phyloP scores from a whole-genome alignment of 2,797 vertebrate species.

The Chelmon rostratus region DNA sequence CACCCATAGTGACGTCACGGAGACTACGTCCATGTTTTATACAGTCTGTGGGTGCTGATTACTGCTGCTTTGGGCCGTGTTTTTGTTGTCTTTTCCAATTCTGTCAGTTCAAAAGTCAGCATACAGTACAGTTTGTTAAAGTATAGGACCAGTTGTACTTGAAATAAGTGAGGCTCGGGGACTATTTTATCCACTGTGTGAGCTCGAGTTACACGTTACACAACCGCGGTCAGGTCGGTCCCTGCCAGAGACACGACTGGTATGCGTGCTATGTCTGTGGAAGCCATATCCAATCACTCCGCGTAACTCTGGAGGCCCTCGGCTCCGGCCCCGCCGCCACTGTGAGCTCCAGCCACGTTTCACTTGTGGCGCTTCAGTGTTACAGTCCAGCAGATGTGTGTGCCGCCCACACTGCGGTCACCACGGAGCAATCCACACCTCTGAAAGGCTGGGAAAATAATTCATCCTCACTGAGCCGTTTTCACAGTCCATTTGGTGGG shows the following conservation, averaged over 20 bases:
- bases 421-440: not conserved
- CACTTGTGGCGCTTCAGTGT: slow-evolving; percentile 21
- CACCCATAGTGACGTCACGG: no score
- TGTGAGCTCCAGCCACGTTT: slow-evolving; percentile 27
- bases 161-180: slow-evolving; percentile 13
- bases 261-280: slow-evolving; percentile 70
- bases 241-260: slow-evolving; percentile 62
- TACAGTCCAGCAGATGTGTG: not conserved
- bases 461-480: not conserved
- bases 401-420: slow-evolving; percentile 16
- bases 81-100: slow-evolving; percentile 12
- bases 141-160: not conserved
- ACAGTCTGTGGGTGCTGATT: fast-evolving
- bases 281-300: slow-evolving; percentile 58
- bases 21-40: no score
- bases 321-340: slow-evolving; percentile 12
- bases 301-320: slow-evolving; percentile 38
- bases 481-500: slow-evolving; percentile 24
- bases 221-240: slow-evolving; percentile 62
- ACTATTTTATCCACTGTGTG: slow-evolving; percentile 40
- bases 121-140: not conserved
- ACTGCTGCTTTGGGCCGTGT: not conserved
- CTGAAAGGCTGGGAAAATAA: slow-evolving; percentile 29
- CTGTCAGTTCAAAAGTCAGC: not conserved
- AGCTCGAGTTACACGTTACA: slow-evolving; percentile 63